A percentile compares a stretch with the other conserved stretches of the same genome.
Conservation (phyloP, 2,113 vertebrate species). For the Saccopteryx leptura region DNA sequence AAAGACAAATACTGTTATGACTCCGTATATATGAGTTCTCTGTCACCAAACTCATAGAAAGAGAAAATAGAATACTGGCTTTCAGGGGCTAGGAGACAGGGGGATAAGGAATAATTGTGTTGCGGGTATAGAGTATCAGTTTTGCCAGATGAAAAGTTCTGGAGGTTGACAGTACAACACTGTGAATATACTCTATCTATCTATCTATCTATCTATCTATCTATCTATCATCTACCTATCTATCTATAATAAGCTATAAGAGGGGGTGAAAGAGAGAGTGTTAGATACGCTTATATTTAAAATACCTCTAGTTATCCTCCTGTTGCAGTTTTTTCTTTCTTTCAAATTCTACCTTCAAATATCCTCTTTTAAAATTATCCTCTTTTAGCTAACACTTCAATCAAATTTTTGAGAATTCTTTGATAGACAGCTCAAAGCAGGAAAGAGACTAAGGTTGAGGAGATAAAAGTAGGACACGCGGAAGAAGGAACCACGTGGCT, state of each 20-base stretch:
- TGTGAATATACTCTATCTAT: not conserved
- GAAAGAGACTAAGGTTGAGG: not conserved
- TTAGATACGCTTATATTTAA: not conserved
- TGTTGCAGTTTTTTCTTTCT: not conserved
- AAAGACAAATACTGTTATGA: not conserved
- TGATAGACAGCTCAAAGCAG: slow-evolving; percentile 13
- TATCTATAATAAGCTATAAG: not conserved
- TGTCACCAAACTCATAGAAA: not conserved
- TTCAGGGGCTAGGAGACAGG: no score
- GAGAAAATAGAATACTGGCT: not conserved
- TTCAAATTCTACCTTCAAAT: slow-evolving; percentile 42
- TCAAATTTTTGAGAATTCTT: not conserved
- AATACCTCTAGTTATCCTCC: not conserved
- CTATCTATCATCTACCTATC: no score
- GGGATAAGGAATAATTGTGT: not conserved
- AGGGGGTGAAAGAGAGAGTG: not conserved
- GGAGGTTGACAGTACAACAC: not conserved
- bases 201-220: no score
- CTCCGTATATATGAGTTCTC: not conserved
- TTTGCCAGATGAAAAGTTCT: not conserved
- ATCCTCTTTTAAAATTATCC: not conserved
- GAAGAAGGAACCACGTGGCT: not conserved
- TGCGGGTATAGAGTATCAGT: not conserved
- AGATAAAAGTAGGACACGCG: no score
- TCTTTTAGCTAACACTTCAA: slow-evolving; percentile 2